phyloP scores from a whole-genome alignment of 2,888 invertebrate genomes.

The Sipha maydis region DNA sequence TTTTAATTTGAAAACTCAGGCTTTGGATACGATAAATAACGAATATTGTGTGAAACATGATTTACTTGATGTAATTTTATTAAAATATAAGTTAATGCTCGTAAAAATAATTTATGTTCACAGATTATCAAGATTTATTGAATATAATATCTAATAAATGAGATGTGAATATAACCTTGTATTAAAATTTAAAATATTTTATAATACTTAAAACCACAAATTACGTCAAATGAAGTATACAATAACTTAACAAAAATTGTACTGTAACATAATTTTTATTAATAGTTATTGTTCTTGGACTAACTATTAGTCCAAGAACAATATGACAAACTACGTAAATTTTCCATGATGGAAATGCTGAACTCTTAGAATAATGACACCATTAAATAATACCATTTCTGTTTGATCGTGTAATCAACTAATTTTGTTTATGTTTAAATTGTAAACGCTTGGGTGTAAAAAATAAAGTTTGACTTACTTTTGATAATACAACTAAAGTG shows the following conservation, averaged over 20 bases:
- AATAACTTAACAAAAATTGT: background rate
- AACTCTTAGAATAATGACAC: no score
- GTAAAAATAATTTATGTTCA: background rate
- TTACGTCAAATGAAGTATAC: background rate
- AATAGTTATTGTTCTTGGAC: no score
- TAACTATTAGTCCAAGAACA: no score
- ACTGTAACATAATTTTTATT: no score
- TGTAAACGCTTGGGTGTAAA: no score
- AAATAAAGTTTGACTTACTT: no score
- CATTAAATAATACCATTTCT: no score
- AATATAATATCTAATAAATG: background rate
- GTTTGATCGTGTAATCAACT: no score
- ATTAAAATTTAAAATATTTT: background rate
- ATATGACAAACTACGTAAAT: background rate
- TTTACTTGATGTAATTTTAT: background rate
- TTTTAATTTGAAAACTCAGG: background rate
- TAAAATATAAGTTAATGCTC: background rate
- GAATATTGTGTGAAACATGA: background rate
- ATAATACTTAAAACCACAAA: background rate
- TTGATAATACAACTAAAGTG: no score
- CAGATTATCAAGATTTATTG: background rate
- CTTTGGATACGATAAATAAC: background rate
- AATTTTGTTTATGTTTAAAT: no score
- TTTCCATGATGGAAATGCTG: background rate
- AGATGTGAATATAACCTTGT: background rate